Conservation (phyloP, 2,888 invertebrate genomes). For the Chelonus formosanus region DNA sequence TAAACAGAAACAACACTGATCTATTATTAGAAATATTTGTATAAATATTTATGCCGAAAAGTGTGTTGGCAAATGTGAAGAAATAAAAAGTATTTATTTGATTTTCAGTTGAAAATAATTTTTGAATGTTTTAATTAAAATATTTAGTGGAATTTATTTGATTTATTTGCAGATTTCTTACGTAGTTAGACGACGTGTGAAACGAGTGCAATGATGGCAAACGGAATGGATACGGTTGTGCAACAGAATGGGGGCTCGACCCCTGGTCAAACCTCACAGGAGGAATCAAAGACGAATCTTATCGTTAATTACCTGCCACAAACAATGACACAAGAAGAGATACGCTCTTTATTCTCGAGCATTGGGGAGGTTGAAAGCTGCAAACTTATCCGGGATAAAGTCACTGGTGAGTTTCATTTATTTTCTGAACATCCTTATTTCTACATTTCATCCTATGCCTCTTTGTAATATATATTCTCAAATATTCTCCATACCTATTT, state of each 20-base stretch:
- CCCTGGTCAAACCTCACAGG: constrained; percentile 72
- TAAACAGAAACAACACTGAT: no score
- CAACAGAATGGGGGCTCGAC: constrained; percentile 83
- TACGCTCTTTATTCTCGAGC: constrained; percentile 95
- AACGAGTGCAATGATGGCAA: constrained; percentile 76
- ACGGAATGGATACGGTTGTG: constrained; percentile 82
- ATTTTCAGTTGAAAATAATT: no score
- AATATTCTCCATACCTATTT: neutral
- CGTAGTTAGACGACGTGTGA: constrained; percentile 57
- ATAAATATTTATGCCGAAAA: no score
- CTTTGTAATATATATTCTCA: neutral
- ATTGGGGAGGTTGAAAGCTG: constrained; percentile 99
- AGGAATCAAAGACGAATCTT: constrained; percentile 97
- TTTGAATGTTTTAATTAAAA: no score
- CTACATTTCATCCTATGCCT: constrained; percentile 20
- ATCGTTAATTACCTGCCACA: constrained; percentile 99
- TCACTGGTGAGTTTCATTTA: constrained; percentile 75
- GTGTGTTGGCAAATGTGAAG: no score
- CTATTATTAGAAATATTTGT: no score
- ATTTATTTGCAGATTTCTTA: constrained; percentile 59
- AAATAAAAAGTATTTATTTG: no score
- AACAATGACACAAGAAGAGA: constrained; percentile 99
- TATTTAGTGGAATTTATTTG: neutral
- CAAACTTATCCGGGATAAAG: constrained; percentile 98
- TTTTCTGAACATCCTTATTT: neutral